Base-by-base conservation (phyloP, 2,888 invertebrate genomes). In the Limnephilus marmoratus region DNA sequence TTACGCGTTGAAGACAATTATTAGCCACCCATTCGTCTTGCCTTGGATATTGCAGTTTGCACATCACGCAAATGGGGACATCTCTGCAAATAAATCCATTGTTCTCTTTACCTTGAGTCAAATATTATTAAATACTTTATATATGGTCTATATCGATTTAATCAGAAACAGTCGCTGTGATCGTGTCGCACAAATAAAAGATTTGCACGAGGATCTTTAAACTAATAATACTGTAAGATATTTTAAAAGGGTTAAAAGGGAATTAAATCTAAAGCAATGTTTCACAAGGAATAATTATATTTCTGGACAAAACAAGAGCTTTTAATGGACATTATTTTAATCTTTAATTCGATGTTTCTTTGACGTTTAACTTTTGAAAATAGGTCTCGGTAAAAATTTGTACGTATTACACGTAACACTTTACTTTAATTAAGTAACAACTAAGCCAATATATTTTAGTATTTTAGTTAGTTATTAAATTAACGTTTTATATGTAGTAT, bases 31-130 rank as follows among this genome's bases (percentile, higher is more conserved):
- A 80, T 89, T 34, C 80, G 80, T 68, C 88, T 34, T 41, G 88
- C 88, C 88, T 68, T 9, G 41, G 88, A 81, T 80, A 81, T 12
- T 80, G n/a, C n/a, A n/a, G n/a, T n/a, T n/a, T n/a, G 12, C 34
- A 37, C 12, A 37, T 37, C 87, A 49, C 24, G 87, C 87, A 83
- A 83, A 34, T 82, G 34, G 34, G 18, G 34, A 83, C 24, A 86
- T 49, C 45, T 68, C 68, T 29, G 45, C 85, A 49, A 45, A 87
- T 49, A 87, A 83, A 89, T 81, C 24, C 41, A 89, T 34, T 45
- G 37, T 89, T n/a, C 34, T 41, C 34, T 37, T 41, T 41, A 89
- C 88, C 88, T 89, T 89, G 88, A 24, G 80, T 89, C 88, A n/a
- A 34, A 87, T 85, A 92, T 68, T 53, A 81, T 18, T 24, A 68